A percentile compares a stretch with the other conserved stretches of the same genome.
phyloP scores from a whole-genome alignment of 2,113 vertebrate species.

The Myiagra hebetior region DNA sequence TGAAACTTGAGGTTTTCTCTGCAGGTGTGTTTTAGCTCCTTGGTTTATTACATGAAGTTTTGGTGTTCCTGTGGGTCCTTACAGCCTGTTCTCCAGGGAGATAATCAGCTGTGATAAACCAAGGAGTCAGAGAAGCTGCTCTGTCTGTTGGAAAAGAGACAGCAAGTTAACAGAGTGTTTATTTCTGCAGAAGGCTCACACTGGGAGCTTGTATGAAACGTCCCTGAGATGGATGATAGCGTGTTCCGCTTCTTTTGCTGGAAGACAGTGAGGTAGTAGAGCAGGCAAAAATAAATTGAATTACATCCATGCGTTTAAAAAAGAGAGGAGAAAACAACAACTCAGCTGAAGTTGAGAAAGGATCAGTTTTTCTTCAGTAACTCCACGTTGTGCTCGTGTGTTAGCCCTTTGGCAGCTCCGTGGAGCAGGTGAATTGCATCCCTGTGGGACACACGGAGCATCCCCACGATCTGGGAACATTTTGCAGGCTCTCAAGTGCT shows the following conservation, averaged over 20 bases:
- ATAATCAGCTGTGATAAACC: background rate
- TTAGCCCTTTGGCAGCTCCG: accelerated
- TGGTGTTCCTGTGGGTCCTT: background rate
- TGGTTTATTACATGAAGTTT: background rate
- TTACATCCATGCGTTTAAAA: accelerated
- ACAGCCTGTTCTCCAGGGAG: accelerated
- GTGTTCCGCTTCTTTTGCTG: background rate
- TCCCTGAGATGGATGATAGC: background rate
- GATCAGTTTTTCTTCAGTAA: background rate
- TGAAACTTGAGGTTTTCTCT: background rate
- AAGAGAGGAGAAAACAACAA: background rate
- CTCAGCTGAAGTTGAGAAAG: background rate
- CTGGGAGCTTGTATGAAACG: background rate
- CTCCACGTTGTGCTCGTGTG: background rate
- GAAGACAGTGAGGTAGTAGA: background rate
- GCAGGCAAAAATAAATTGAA: background rate
- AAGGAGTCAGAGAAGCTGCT: background rate
- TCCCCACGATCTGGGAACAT: accelerated
- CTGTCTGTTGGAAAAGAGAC: background rate
- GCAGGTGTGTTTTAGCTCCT: background rate
- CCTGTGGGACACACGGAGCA: accelerated
- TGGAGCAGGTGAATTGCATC: accelerated
- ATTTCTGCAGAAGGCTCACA: background rate
- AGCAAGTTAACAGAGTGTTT: background rate
- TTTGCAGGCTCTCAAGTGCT: background rate